Conservation (phyloP, 1,140 invertebrate species). For the Mya arenaria region DNA sequence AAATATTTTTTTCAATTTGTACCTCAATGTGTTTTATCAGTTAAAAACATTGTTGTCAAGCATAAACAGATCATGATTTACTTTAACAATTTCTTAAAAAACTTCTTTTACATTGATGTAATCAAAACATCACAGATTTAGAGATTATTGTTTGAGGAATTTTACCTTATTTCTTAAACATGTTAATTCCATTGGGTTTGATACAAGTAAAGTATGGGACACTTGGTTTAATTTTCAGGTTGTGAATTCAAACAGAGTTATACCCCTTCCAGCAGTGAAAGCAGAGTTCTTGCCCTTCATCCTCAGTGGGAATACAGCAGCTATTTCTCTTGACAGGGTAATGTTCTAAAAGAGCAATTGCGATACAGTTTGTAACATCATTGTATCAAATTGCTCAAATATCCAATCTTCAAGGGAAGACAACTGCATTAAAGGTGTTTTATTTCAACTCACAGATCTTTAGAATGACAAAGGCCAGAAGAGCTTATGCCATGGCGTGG, state of each 20-base stretch:
- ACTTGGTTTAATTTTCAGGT: constrained; percentile 40
- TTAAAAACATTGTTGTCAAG: too few species aligned
- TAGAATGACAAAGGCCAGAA: too few species aligned
- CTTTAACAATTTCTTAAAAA: background rate
- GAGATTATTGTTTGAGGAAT: background rate
- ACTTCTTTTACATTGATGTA: background rate
- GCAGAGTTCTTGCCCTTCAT: constrained; percentile 78
- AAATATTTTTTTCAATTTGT: too few species aligned
- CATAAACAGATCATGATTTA: too few species aligned
- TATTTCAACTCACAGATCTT: too few species aligned
- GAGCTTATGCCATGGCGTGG: too few species aligned
- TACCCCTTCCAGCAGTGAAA: constrained; percentile 69
- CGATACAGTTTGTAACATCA: too few species aligned
- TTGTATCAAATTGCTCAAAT: too few species aligned
- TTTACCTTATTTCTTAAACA: background rate
- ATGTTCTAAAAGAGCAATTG: too few species aligned
- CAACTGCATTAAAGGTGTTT: too few species aligned
- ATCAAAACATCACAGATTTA: background rate
- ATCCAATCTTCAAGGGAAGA: too few species aligned
- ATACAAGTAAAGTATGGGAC: background rate
- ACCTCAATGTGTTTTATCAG: too few species aligned
- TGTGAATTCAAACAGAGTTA: constrained; percentile 8
- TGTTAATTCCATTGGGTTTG: background rate
- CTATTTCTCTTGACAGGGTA: constrained; percentile 79
- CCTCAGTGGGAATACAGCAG: constrained; percentile 79